Percentiles rank a stretch among this genome's conserved stretches.
Evolutionary conservation across 2,113 vertebrate genomes (phyloP).

Genomic region (Phylloscopus whistleri): DNA sequence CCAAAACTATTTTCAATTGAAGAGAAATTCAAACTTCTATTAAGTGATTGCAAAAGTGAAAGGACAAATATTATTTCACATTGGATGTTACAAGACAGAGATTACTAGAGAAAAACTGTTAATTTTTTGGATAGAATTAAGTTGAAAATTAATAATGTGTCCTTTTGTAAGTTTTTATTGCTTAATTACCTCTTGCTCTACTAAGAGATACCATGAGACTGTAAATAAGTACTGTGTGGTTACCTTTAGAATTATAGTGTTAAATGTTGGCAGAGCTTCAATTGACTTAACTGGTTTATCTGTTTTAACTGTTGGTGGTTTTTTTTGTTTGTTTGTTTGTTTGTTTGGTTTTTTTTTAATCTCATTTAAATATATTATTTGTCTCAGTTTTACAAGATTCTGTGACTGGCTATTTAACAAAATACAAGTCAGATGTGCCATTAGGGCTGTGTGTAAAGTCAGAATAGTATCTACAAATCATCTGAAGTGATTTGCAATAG

Average conservation of each 20-base stretch:
- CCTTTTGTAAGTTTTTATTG: constrained; percentile 58
- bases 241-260: neutral
- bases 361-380: neutral
- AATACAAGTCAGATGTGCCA: neutral
- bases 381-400: neutral
- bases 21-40: constrained; percentile 32
- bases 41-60: constrained; percentile 51
- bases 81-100: constrained; percentile 30
- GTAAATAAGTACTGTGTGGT: constrained; percentile 6
- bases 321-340: no score
- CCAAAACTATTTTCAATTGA: constrained; percentile 18
- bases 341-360: neutral
- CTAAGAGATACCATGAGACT: constrained; percentile 32
- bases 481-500: neutral
- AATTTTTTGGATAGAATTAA: constrained; percentile 62
- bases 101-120: constrained; percentile 48
- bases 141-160: constrained; percentile 63
- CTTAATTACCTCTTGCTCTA: constrained; percentile 53
- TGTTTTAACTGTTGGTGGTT: neutral
- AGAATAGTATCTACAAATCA: neutral
- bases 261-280: neutral
- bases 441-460: neutral
- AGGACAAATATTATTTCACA: constrained; percentile 47
- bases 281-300: neutral
- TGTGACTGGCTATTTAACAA: neutral